Evolutionary conservation across 2,113 vertebrate species (phyloP).

Genomic region (Hiodon alosoides): DNA sequence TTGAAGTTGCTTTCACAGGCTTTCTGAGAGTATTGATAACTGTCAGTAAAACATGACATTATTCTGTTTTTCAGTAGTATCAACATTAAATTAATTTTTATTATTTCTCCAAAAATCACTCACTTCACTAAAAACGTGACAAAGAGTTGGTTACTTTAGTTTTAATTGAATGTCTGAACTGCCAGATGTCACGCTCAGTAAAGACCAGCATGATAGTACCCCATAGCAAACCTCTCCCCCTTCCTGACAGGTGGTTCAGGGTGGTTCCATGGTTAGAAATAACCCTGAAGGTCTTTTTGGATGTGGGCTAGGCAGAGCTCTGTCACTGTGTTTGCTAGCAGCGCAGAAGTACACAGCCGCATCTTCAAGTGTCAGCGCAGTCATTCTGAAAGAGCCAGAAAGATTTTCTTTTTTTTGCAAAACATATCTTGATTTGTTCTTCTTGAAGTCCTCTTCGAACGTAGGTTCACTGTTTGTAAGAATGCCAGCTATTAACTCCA

Average conservation of each 20-base stretch:
- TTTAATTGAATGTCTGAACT: too few species aligned
- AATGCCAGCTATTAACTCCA: slow-evolving; percentile 1
- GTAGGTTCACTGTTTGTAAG: not conserved
- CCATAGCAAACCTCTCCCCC: too few species aligned
- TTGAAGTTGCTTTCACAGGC: not conserved
- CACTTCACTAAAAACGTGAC: too few species aligned
- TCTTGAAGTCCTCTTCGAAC: slow-evolving; percentile 9
- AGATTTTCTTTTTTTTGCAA: not conserved
- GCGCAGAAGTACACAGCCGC: slow-evolving; percentile 6
- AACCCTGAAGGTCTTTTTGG: not conserved
- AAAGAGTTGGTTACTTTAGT: too few species aligned
- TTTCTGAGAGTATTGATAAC: not conserved
- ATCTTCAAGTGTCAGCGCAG: not conserved
- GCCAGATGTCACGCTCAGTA: too few species aligned
- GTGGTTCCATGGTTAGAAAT: not conserved
- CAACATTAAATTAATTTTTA: too few species aligned
- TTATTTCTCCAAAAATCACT: too few species aligned
- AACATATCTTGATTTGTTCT: not conserved
- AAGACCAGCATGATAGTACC: too few species aligned
- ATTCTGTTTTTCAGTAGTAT: too few species aligned
- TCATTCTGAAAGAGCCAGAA: slow-evolving; percentile 10
- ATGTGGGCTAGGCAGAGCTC: not conserved
- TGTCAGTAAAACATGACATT: not conserved
- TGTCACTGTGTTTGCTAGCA: slow-evolving; percentile 15
- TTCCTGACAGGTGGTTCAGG: too few species aligned